Base-by-base conservation (phyloP, 2,888 invertebrate species). In the Lasioglossum zephyrum region DNA sequence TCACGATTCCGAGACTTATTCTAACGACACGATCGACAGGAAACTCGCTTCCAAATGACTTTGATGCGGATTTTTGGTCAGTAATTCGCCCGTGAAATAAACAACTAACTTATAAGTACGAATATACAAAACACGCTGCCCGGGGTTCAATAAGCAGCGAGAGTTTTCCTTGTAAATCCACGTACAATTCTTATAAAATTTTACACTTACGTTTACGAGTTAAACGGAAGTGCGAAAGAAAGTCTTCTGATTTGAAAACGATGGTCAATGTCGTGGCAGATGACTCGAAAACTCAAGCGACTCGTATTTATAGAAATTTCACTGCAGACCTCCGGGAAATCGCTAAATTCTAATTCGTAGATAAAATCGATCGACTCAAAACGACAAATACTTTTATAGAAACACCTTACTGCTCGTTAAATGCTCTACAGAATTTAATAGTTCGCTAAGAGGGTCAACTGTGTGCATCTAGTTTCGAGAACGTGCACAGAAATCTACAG, bases 21-120 rank as follows among this genome's bases (percentile, higher is more conserved):
- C 69, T 60, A 79, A 82, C 74, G 73, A 82, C 47, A 82, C 47
- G 73, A 74, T 69, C 41, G 26, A n/a, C 73, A 44, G 41, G 57
- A 82, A 73, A 82, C 36, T 31, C 73, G 75, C 36, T 73, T 82
- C 73, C 82, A 73, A 66, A 73, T 63, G 73, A 74, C 3, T 31
- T 31, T n/a, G 26, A 22, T 22, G 66, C 36, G 16, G 66, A 66
- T 8, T 8, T 66, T 66, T 66, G 66, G 66, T 66, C 66, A 36
- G 66, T 66, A 36, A 60, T 39, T n/a, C 22, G 22, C 22, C 31
- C n/a, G 47, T 18, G n/a, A 73, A 26, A 47, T 26, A 18, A 72
- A 69, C 4, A 22, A 26, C 31, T 31, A 73, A 47, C 31, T 44
- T 70, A 41, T 26, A 2, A 8, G 26, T 73, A 73, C 8, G 22